Conservation (phyloP, 2,888 invertebrate genomes). For the Amiota mariae region DNA sequence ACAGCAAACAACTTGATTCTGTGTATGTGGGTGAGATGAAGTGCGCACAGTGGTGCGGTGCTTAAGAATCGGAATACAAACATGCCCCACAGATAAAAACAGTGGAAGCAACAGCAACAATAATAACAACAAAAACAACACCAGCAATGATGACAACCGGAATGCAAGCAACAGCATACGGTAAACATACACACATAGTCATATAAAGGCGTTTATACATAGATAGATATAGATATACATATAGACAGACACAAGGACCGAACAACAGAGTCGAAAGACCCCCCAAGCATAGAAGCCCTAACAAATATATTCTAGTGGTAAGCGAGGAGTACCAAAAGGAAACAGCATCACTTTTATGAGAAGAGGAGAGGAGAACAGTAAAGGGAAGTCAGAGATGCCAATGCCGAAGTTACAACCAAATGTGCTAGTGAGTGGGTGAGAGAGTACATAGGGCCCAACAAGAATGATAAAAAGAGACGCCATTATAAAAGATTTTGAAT, state of each 20-base stretch:
- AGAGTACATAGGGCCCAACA: background rate
- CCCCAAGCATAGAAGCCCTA: too few species aligned
- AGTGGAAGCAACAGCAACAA: conserved; percentile 12
- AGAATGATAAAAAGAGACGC: conserved; percentile 45
- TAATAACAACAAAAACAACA: conserved; percentile 28
- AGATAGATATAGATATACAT: background rate
- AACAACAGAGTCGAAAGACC: background rate
- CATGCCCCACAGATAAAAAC: conserved; percentile 18
- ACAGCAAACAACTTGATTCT: background rate
- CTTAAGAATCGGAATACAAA: background rate
- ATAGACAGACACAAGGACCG: background rate
- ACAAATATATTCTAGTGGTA: too few species aligned
- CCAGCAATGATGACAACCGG: conserved; percentile 19
- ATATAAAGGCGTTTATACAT: background rate
- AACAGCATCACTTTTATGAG: background rate
- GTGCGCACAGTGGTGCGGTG: conserved; percentile 2
- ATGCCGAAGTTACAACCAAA: background rate
- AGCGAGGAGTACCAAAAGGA: background rate
- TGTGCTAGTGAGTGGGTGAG: conserved; percentile 1
- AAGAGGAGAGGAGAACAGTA: background rate
- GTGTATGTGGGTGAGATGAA: background rate
- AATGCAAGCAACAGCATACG: conserved; percentile 27
- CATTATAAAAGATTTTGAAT: conserved; percentile 74
- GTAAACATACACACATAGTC: conserved; percentile 35
- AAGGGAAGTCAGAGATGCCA: background rate